Percentiles rank a stretch among this genome's conserved stretches.
These are phyloP conservation scores for Pogona vitticeps DNA, from an alignment of 2,113 vertebrate genomes.

Conservation along the genomic window DNA sequence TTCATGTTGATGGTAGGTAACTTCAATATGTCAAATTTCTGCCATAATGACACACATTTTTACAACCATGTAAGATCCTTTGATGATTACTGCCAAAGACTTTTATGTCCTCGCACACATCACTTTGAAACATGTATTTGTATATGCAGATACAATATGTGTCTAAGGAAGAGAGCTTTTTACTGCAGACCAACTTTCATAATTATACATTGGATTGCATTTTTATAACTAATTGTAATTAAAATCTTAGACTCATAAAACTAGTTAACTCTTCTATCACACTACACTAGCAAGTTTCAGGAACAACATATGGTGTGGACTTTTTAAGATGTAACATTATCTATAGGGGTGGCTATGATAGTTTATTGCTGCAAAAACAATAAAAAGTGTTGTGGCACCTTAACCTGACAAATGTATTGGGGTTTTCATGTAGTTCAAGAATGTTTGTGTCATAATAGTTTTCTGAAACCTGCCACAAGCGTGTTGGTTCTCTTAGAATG, in stretches of 20 bases:
- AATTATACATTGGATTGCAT: conserved; percentile 17
- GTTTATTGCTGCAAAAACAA: not conserved
- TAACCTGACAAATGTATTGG: not conserved
- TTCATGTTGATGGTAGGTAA: conserved; percentile 64
- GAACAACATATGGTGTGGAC: not conserved
- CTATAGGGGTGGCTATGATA: not conserved
- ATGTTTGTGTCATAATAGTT: not conserved
- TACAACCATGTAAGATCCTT: conserved; percentile 35
- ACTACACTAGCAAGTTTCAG: conserved; percentile 16
- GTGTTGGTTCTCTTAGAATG: too few relatives aligned
- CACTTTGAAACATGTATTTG: conserved; percentile 30
- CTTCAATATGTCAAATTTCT: conserved; percentile 62
- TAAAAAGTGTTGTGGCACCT: not conserved
- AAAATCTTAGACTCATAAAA: not conserved
- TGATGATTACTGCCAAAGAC: conserved; percentile 33
- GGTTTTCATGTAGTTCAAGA: not conserved
- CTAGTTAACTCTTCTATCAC: conserved; percentile 6
- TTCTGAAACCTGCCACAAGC: too few relatives aligned
- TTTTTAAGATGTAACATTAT: not conserved
- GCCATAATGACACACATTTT: conserved; percentile 46
- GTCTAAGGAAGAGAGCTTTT: conserved; percentile 13
- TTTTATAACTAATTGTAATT: conserved; percentile 34
- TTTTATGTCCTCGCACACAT: conserved; percentile 50
- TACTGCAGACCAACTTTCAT: conserved; percentile 33
- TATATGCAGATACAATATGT: conserved; percentile 35